A percentile compares a stretch with the other conserved stretches of the same genome.
These are phyloP conservation scores for Chrysolina americana DNA, from an alignment of 2,888 invertebrate species.

Conservation along the genomic window DNA sequence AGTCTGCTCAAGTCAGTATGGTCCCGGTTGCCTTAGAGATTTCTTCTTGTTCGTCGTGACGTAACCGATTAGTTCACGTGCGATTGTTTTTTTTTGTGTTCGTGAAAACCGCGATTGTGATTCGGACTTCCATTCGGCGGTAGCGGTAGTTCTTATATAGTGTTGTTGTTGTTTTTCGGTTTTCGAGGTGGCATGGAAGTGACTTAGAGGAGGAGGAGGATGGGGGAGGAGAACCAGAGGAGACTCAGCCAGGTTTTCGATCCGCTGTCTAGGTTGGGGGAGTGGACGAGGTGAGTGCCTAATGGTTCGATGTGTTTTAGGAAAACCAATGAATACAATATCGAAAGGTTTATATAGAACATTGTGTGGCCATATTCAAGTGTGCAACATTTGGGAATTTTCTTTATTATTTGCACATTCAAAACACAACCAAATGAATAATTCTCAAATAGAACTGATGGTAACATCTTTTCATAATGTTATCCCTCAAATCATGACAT, in stretches of 20 bases:
- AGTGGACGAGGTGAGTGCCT: constrained; percentile 71
- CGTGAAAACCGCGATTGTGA: constrained; percentile 53
- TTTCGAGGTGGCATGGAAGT: constrained; percentile 52
- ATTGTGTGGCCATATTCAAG: too few relatives aligned
- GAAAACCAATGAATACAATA: too few relatives aligned
- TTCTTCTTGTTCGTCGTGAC: constrained; percentile 37
- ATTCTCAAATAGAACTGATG: too few relatives aligned
- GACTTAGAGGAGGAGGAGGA: constrained; percentile 50
- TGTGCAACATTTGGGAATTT: too few relatives aligned
- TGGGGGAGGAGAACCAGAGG: constrained; percentile 70
- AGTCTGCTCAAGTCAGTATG: constrained; percentile 57
- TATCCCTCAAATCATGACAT: too few relatives aligned
- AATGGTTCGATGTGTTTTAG: neutral
- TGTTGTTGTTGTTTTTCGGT: constrained; percentile 30
- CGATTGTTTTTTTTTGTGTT: constrained; percentile 43
- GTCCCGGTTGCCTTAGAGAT: constrained; percentile 44
- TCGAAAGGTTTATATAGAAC: too few relatives aligned
- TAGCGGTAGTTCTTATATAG: constrained; percentile 32
- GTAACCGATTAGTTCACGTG: constrained; percentile 34
- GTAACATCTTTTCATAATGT: too few relatives aligned
- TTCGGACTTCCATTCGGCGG: constrained; percentile 54
- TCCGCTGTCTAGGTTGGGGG: constrained; percentile 82
- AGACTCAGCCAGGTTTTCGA: constrained; percentile 88
- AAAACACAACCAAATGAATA: too few relatives aligned
- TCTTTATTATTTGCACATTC: too few relatives aligned